Evolutionary conservation across 2,888 invertebrate species (phyloP), one percentile per base, ranked within the genome.

Genomic region (Panzeria rudis): DNA sequence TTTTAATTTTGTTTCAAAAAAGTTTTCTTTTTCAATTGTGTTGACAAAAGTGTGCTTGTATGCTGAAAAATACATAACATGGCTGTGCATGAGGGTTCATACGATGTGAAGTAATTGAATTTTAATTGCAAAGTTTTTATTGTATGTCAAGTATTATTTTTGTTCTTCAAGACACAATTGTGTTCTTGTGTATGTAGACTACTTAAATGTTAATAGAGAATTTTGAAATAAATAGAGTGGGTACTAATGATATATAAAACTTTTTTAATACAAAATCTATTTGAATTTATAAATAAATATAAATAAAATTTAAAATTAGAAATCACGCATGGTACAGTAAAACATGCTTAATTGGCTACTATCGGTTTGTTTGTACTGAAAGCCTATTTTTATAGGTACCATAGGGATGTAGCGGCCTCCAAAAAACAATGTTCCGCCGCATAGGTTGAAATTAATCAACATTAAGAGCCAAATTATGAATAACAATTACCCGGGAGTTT

Each of bases 121-220:
- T 77, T 69, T 77, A 77, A 72, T 72, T 83, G 76, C 56, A 76
- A 83, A 66, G 32, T 73, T 80, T 66, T 80, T 35, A 38, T 75
- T 77, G 38, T 83, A 23, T 72, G 71, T 64, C 71, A 82, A 76
- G 71, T 76, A 29, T 76, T 20, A 35, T 66, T 50, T 47, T 25
- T 76, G 44, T 54, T 73, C 20, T 44, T 25, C 15, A 47, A 52
- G 62, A 47, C 15, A 72, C 35, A 62, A 29, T 13, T 59, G 17
- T 17, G 15, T 62, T 50, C 52, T n/a, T n/a, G 5, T 29, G 2
- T 35, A 9, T 20, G 17, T 17, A 52, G 35, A 52, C 35, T 35
- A n/a, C 8, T 15, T 1, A 68, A 52, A 52, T 35, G 20, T 35
- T 32, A 50, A 68, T 25, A 7, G 25, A 7, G 15, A 35, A 35